Evolutionary conservation across 1,140 invertebrate species (phyloP).

Genomic region (Periplaneta americana): DNA sequence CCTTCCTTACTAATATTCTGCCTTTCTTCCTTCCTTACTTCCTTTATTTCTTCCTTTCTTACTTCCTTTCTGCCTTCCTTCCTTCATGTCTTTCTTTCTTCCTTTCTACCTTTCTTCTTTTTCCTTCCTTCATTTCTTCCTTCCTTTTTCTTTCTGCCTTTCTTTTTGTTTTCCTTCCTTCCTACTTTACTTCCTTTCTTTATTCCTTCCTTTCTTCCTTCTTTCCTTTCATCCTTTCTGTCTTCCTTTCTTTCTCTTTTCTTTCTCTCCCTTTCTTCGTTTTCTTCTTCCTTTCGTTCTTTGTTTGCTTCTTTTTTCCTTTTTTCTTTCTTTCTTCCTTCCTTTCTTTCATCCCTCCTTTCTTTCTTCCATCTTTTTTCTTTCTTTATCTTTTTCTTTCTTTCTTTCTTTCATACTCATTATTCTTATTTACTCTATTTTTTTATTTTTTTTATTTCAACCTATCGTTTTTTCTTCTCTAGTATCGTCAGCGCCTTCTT

Average conservation of each 20-base stretch:
- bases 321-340: neutral
- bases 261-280: neutral
- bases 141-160: neutral
- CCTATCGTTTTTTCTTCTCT: too few species aligned
- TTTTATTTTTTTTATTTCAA: too few species aligned
- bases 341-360: neutral
- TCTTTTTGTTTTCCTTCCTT: neutral
- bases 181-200: too few species aligned
- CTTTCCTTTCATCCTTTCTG: neutral
- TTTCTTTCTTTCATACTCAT: too few species aligned
- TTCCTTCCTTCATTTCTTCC: too few species aligned
- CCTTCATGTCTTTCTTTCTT: too few species aligned
- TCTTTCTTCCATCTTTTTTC: neutral
- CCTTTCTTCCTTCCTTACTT: neutral
- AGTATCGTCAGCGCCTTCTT: too few species aligned
- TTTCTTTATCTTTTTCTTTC: too few species aligned
- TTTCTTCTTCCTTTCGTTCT: neutral
- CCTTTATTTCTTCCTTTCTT: neutral
- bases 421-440: too few species aligned
- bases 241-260: neutral
- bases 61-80: neutral
- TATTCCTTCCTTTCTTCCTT: neutral
- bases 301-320: neutral
- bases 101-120: too few species aligned
- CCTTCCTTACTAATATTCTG: neutral